Conservation (phyloP, 2,888 invertebrate species). For the Protonemura montana region DNA sequence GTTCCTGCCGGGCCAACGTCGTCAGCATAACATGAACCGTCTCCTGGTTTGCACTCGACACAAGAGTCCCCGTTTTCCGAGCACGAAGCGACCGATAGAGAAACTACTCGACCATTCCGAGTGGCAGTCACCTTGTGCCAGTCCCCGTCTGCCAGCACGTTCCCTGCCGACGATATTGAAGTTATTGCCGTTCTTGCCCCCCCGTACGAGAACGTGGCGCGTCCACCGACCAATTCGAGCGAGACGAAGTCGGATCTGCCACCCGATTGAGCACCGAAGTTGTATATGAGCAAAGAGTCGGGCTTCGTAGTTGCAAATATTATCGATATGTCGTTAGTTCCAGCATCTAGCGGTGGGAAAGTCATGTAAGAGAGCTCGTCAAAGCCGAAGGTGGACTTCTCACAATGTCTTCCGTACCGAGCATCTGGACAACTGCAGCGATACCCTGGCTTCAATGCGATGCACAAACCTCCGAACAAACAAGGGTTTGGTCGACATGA, state of each 20-base stretch:
- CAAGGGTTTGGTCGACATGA: slow-evolving; percentile 95
- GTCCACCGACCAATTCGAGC: slow-evolving; percentile 84
- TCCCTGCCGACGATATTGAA: slow-evolving; percentile 73
- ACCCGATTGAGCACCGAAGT: slow-evolving; percentile 86
- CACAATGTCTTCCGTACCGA: slow-evolving; percentile 89
- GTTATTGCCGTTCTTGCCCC: slow-evolving; percentile 89
- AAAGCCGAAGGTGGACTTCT: slow-evolving; percentile 90
- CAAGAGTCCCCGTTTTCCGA: slow-evolving; percentile 87
- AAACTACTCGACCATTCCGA: slow-evolving; percentile 86
- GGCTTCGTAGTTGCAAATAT: slow-evolving; percentile 90
- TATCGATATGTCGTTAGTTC: slow-evolving; percentile 89
- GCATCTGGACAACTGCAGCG: slow-evolving; percentile 84
- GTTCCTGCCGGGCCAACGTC: slow-evolving; percentile 89
- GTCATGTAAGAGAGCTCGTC: slow-evolving; percentile 88
- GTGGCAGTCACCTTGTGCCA: slow-evolving; percentile 95
- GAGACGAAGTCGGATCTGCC: slow-evolving; percentile 93
- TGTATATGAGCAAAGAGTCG: slow-evolving; percentile 87
- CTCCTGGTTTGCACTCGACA: slow-evolving; percentile 85
- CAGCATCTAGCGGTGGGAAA: slow-evolving; percentile 84
- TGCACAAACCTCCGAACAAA: slow-evolving; percentile 85
- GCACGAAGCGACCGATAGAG: slow-evolving; percentile 81
- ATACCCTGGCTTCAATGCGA: slow-evolving; percentile 87
- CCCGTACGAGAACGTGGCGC: slow-evolving; percentile 88
- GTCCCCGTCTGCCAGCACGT: slow-evolving; percentile 80
- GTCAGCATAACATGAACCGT: slow-evolving; percentile 82